These are phyloP conservation scores for Reticulitermes speratus DNA, from an alignment of 1,140 invertebrate genomes.

Conservation along the genomic window DNA sequence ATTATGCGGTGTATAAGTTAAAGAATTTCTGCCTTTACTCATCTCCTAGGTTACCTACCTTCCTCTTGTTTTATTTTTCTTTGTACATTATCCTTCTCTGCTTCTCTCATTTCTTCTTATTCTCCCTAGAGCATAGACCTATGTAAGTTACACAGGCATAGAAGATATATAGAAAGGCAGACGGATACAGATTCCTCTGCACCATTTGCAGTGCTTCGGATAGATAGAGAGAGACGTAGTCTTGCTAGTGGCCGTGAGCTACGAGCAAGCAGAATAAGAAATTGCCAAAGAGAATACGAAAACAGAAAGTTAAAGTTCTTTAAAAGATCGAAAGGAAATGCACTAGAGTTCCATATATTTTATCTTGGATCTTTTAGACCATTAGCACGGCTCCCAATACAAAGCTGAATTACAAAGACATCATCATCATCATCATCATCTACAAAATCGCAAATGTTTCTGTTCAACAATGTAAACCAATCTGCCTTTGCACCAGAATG, in stretches of 20 bases:
- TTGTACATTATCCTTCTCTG: not conserved
- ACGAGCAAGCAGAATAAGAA: not conserved
- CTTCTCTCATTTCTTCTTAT: not conserved
- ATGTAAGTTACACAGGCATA: not conserved
- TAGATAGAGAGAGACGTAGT: not conserved
- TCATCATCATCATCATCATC: not conserved
- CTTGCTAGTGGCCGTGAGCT: not conserved
- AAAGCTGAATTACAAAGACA: not conserved
- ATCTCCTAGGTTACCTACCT: not conserved
- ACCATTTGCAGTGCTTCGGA: not conserved
- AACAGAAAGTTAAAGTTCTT: not conserved
- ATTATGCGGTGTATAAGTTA: constrained; percentile 19
- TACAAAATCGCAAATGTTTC: too few species aligned
- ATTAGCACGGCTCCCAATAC: not conserved
- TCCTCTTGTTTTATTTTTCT: not conserved
- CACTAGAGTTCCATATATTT: not conserved
- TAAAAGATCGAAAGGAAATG: not conserved
- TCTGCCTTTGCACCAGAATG: too few species aligned
- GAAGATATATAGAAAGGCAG: not conserved
- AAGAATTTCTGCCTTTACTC: not conserved
- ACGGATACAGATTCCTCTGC: not conserved
- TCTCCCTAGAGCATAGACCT: not conserved
- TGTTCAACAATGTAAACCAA: too few species aligned
- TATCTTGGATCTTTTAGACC: not conserved
- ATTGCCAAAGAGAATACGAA: not conserved